Conservation (phyloP, 2,113 vertebrate genomes). For the Perca schrenkii region DNA sequence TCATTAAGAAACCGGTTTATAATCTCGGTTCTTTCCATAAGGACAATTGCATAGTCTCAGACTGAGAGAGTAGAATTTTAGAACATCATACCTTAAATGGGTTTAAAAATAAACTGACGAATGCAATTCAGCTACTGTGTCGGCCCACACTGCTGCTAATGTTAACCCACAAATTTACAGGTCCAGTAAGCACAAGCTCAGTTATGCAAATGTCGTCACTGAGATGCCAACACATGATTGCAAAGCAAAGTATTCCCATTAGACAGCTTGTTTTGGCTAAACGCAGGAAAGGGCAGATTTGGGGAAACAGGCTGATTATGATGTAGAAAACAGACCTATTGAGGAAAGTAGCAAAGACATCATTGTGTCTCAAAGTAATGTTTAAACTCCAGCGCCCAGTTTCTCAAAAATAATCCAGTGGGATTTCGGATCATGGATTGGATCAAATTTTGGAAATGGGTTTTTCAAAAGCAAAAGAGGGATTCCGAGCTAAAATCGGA, state of each 20-base stretch:
- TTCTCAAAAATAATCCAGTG: too few species aligned
- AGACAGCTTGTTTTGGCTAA: conserved; percentile 64
- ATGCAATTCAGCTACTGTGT: neutral
- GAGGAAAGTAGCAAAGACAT: conserved; percentile 25
- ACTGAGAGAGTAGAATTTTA: neutral
- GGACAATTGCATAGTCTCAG: neutral
- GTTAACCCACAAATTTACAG: conserved; percentile 21
- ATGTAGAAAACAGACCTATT: conserved; percentile 41
- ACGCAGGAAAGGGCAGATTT: conserved; percentile 77
- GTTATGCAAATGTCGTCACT: conserved; percentile 36
- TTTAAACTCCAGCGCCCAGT: neutral
- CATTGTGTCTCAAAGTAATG: conserved; percentile 18
- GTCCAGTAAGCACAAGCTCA: conserved; percentile 13
- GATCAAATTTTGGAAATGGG: too few species aligned
- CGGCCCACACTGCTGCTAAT: neutral
- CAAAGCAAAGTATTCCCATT: conserved; percentile 32
- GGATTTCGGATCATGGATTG: too few species aligned
- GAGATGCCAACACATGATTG: conserved; percentile 53
- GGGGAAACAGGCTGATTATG: conserved; percentile 38
- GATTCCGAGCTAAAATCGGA: too few species aligned
- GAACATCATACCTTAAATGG: neutral
- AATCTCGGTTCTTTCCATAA: neutral
- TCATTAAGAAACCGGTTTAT: conserved; percentile 54
- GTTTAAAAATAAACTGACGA: conserved; percentile 9
- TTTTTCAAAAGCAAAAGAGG: too few species aligned